Base-by-base conservation (phyloP, 2,113 vertebrate species). In the Lutjanus erythropterus region DNA sequence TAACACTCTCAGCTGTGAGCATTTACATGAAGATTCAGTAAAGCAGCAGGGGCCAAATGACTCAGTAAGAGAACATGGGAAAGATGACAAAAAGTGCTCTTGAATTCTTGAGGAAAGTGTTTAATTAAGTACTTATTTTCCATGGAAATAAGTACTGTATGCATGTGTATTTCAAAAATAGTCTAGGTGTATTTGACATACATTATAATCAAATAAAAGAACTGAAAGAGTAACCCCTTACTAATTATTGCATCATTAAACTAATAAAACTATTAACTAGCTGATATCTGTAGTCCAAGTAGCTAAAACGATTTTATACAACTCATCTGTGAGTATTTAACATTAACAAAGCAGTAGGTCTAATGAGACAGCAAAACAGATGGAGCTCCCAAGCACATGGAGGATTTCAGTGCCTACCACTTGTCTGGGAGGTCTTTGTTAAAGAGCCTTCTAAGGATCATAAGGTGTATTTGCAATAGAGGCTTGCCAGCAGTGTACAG, bases 261-360 rank as follows among this genome's bases (percentile, higher is more conserved):
- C 31, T 29, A 16, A 35, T 37, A 11, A 61, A 56, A 19, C 35
- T 18, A 59, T 46, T 1, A 74, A 49, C 7, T 58, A 27, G 21
- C 39, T 71, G 46, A 77, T 70, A 67, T 65, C 52, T 67, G 25
- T 25, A 49, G 67, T 76, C 35, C 67, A 78, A 78, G 58, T 71
- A 66, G 56, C 65, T 75, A 33, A 78, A 78, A 60, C 11, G n/a
- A 56, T 71, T 87, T 84, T 46, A 78, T 72, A 23, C 60, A 78
- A 52, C 47, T 83, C 80, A 84, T 86, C 78, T 90, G 86, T 90
- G 56, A 88, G 75, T 85, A 58, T 85, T 90, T 88, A 88, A 75
- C 75, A 65, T 80, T 75, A 79, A 85, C 71, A 68, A 78, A 82
- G 75, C 75, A 72, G 72, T 66, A 78, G 55, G 56, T 78, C 66